A percentile compares a stretch with the other conserved stretches of the same genome.
These are phyloP conservation scores for Embiotoca jacksoni DNA, from an alignment of 2,113 vertebrate genomes.

Conservation along the genomic window DNA sequence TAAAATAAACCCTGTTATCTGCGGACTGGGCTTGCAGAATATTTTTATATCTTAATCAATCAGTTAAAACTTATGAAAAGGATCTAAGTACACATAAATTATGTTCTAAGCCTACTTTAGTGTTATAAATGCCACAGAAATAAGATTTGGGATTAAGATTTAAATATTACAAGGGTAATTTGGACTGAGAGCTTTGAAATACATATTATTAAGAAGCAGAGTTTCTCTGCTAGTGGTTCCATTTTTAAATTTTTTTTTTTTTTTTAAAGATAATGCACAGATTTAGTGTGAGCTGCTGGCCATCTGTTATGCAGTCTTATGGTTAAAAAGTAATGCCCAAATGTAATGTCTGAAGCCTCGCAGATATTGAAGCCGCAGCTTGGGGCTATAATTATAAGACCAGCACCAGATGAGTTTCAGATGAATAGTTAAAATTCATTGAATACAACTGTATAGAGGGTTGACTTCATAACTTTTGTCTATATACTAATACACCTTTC, in stretches of 20 bases:
- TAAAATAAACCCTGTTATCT: constrained; percentile 36
- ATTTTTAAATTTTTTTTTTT: too few relatives aligned
- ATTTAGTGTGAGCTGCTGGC: constrained; percentile 37
- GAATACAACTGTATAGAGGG: not conserved
- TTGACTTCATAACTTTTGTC: constrained; percentile 8
- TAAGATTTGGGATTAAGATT: constrained; percentile 39
- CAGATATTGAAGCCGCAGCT: constrained; percentile 49
- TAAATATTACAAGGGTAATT: constrained; percentile 33
- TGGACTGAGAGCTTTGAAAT: constrained; percentile 24
- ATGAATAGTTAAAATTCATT: constrained; percentile 37
- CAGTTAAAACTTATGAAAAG: constrained; percentile 4
- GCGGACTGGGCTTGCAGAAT: not conserved
- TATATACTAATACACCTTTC: not conserved
- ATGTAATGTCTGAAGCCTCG: constrained; percentile 50
- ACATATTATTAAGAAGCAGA: constrained; percentile 30
- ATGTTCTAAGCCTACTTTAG: constrained; percentile 1
- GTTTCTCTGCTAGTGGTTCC: constrained; percentile 8
- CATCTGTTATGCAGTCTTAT: constrained; percentile 53
- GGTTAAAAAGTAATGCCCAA: constrained; percentile 44
- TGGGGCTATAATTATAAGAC: constrained; percentile 35
- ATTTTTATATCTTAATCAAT: constrained; percentile 20
- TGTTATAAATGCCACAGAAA: constrained; percentile 12
- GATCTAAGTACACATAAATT: constrained; percentile 22
- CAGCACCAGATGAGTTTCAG: constrained; percentile 33
- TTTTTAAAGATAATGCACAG: constrained; percentile 45